Base-by-base conservation (phyloP, 2,113 vertebrate species). In the Scopus umbretta region DNA sequence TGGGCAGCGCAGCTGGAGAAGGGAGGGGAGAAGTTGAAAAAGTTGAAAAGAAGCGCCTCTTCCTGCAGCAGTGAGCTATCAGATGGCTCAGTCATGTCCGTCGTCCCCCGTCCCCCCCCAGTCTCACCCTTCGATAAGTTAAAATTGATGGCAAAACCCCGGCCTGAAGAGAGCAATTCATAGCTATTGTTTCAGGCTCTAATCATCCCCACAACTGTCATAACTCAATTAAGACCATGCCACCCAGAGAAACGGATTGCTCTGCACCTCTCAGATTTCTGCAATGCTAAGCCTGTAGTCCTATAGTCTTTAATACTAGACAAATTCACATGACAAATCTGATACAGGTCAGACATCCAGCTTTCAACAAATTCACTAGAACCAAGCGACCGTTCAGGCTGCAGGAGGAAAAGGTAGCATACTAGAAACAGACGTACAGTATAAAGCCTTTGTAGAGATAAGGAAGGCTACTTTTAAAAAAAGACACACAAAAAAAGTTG, bases 361-460 rank as follows among this genome's bases (percentile, higher is more conserved):
- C 15, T 82, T 65, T 63, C 45, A 80, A 30, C 62, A 58, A 63
- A 72, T 40, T 53, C 75, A 32, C 23, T 43, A 52, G 34, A 92
- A 86, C 7, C 18, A 82, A 0, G 0, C 0, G 1, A 59, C 62
- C 52, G 17, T 38, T 70, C 2, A 61, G 34, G 66, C 71, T 92
- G 70, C 18, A 43, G 53, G 30, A 82, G 10, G 30, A 42, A 68
- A 86, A 56, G 18, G 36, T 4, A 82, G 45, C 62, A 9, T 6
- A 26, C 21, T 2, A 53, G 50, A 76, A 95, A 62, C 10, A 89
- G 65, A n/a, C 2, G 7, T 10, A 12, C 19, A n/a, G 21, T 47
- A 16, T 4, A 82, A 42, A 80, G n/a, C 13, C 19, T 67, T 76
- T 29, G 32, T 6, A 38, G 5, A 80, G 36, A 34, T 10, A 72